A percentile compares a stretch with the other conserved stretches of the same genome.
phyloP scores from a whole-genome alignment of 2,888 invertebrate genomes.

The Drosophila diplacantha region DNA sequence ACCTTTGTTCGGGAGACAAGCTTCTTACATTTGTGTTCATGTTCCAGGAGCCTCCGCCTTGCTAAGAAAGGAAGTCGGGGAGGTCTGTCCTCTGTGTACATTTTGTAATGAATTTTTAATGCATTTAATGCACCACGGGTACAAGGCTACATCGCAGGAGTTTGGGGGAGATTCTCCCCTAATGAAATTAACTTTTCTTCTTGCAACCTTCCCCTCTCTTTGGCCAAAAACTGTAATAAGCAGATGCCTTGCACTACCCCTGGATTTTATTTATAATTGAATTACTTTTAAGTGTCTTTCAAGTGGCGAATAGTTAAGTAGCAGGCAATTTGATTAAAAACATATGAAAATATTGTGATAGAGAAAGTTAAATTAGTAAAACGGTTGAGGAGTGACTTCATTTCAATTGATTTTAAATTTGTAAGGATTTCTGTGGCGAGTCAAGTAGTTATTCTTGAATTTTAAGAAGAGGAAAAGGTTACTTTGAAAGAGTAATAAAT shows the following conservation, averaged over 20 bases:
- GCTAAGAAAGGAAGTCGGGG: neutral
- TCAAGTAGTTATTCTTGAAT: neutral
- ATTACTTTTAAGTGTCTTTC: conserved; percentile 57
- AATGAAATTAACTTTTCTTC: conserved; percentile 53
- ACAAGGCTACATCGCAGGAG: conserved; percentile 1
- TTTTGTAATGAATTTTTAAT: conserved; percentile 64
- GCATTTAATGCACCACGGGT: conserved; percentile 44
- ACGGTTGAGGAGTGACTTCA: neutral
- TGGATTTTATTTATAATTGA: conserved; percentile 60
- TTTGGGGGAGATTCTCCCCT: conserved; percentile 15
- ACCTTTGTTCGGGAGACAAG: conserved; percentile 36
- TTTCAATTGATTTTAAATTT: neutral
- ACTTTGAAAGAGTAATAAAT: neutral
- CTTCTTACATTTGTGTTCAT: conserved; percentile 43
- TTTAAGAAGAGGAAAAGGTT: neutral
- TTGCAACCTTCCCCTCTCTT: conserved; percentile 12
- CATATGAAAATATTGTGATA: conserved; percentile 27
- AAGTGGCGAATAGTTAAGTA: conserved; percentile 35
- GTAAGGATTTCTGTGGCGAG: too few relatives aligned
- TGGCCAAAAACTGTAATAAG: conserved; percentile 34
- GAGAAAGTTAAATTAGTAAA: neutral
- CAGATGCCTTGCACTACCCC: conserved; percentile 44
- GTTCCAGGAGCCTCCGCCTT: conserved; percentile 23
- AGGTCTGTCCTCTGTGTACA: conserved; percentile 39
- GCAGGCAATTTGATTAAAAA: conserved; percentile 42